Evolutionary conservation across 2,888 invertebrate genomes (phyloP).

Genomic region (Ctenicera cuprea): DNA sequence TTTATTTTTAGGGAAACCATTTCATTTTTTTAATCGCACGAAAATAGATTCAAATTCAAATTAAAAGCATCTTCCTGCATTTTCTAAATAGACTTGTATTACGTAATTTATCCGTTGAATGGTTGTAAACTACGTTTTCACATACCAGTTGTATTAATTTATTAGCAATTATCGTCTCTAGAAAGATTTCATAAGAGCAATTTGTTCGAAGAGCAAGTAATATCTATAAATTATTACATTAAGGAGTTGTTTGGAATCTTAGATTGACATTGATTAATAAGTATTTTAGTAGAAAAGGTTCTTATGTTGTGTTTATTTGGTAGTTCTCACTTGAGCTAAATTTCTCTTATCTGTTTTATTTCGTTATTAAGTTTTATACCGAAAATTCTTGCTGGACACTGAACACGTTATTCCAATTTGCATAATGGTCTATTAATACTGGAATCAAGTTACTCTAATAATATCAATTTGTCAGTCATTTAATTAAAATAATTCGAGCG

Average conservation of each 20-base stretch:
- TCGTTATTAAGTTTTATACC: constrained; percentile 27
- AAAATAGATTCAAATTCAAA: too few relatives aligned
- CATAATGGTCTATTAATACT: constrained; percentile 67
- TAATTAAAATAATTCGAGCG: constrained; percentile 70
- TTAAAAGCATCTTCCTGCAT: too few relatives aligned
- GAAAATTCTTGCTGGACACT: constrained; percentile 37
- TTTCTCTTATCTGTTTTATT: constrained; percentile 6
- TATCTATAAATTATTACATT: not conserved
- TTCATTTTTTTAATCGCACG: too few relatives aligned
- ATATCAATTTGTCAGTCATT: constrained; percentile 69
- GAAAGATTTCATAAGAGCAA: too few relatives aligned
- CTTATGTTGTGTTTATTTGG: constrained; percentile 19
- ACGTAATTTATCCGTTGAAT: too few relatives aligned
- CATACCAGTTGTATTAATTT: too few relatives aligned
- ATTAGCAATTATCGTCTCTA: too few relatives aligned
- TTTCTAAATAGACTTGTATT: too few relatives aligned
- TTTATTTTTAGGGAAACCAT: too few relatives aligned
- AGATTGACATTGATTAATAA: constrained; percentile 10
- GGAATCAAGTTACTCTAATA: constrained; percentile 56
- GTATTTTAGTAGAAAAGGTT: constrained; percentile 7
- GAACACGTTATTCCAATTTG: constrained; percentile 63
- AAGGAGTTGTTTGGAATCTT: constrained; percentile 9
- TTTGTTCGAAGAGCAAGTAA: too few relatives aligned
- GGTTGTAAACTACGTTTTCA: too few relatives aligned
- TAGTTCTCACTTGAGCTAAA: constrained; percentile 16